Evolutionary conservation across 2,888 invertebrate genomes (phyloP), one percentile per base, ranked within the genome.

Genomic region (Palloptera scutellata): DNA sequence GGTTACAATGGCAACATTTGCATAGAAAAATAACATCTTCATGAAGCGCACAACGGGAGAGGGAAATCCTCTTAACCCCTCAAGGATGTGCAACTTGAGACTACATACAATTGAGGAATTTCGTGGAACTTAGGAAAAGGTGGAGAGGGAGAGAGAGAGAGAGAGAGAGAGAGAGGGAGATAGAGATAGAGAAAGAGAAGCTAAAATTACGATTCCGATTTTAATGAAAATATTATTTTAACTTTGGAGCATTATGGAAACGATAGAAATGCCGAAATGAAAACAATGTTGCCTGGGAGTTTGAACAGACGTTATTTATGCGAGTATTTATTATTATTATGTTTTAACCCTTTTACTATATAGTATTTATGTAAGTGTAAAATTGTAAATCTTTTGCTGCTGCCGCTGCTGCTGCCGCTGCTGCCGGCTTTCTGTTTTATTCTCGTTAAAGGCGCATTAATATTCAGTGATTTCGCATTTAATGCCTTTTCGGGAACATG

Each of bases 201-300:
- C 62, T 66, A 61, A 62, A 61, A 68, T 63, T 65, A 59, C 60
- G 68, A 63, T 63, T 67, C 53, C 69, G 60, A 68, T 69, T 70
- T 69, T 70, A 75, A 75, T 69, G 69, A 78, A 73, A 81, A 81
- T 81, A 79, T 81, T 81, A 76, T 81, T 79, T 79, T 80, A 80
- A 78, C 76, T 81, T 73, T 72, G 66, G 43, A 54, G 75, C 72
- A 74, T 75, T 76, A 76, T 73, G 74, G 70, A 59, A 58, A 58
- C 13, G 19, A 17, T 30, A n/a, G 45, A 41, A n/a, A 19, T 41
- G 64, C 11, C 48, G 51, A 19, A 40, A 15, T 12, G n/a, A 4
- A 10, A 15, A 12, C 48, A 17, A 42, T 48, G 51, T n/a, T 43
- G 66, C 63, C 60, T 68, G 68, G 62, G 67, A 72, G 63, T 63